Evolutionary conservation across 2,797 vertebrate species (phyloP), one percentile per base, ranked within the genome.

Genomic region (Gambusia yucatana): DNA sequence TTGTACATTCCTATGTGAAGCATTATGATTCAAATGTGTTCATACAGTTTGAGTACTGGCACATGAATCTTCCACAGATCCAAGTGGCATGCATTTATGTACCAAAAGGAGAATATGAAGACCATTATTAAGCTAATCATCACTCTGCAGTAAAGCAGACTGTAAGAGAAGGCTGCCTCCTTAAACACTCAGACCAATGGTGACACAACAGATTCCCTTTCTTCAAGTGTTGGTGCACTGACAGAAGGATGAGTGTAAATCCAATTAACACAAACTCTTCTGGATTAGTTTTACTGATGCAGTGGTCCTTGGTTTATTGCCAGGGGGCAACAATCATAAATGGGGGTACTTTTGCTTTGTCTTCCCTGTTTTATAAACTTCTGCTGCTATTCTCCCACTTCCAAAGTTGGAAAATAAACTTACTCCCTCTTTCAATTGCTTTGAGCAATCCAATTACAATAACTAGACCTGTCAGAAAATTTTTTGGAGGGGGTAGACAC

Each of bases 381-480:
- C 74, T 50, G 65, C 61, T 70, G 25, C 16, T 77, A 77, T 70
- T 22, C 77, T 78, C 79, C 79, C 78, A 43, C 22, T 86, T 78
- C 79, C 78, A 85, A 89, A 77, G 33, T 81, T 46, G 81, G 80
- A 57, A 83, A 73, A 61, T 83, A 33, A 5, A 8, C 63, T 71
- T 72, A 77, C 88, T 82, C 78, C 86, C 89, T 87, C 78, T 86
- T 87, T 70, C 76, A 81, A 80, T 89, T 82, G 79, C 89, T 84
- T 85, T 86, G 81, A 89, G 87, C 87, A 82, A 86, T 84, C 87
- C 93, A 93, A 95, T 95, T 94, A 93, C 83, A 89, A 87, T 91
- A 94, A 95, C 87, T 89, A 91, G 87, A 94, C 94, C 91, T 93
- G 91, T 47, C 90, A 89, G 89, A 92, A 92, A 85, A 82, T 88